These are phyloP conservation scores for Prochilodus magdalenae DNA, from an alignment of 2,113 vertebrate genomes.

Conservation along the genomic window DNA sequence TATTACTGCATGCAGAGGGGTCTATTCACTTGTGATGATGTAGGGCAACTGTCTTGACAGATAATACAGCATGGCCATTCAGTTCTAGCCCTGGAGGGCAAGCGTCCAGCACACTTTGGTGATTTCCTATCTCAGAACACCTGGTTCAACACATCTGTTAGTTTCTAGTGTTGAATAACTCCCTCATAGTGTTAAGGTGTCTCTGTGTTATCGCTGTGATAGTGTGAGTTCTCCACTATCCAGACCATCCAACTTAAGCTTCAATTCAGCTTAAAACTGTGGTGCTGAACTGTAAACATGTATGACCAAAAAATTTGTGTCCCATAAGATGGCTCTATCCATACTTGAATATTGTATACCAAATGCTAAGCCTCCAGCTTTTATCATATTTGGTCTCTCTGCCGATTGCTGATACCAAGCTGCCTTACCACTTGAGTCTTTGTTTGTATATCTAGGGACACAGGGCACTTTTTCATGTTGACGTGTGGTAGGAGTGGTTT, in stretches of 20 bases:
- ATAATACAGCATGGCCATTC: too few relatives aligned
- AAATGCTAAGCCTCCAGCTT: neutral
- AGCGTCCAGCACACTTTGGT: too few relatives aligned
- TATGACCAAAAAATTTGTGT: too few relatives aligned
- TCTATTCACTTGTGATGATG: neutral
- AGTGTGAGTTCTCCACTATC: too few relatives aligned
- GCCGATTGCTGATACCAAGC: neutral
- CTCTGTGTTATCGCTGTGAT: too few relatives aligned
- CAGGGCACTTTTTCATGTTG: slow-evolving; percentile 26
- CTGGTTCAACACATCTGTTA: too few relatives aligned
- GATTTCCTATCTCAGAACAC: too few relatives aligned
- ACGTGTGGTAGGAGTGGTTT: slow-evolving; percentile 20
- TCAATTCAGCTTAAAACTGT: neutral
- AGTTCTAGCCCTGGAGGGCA: too few relatives aligned
- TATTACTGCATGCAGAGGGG: neutral
- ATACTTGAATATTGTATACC: neutral
- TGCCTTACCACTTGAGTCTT: too few relatives aligned
- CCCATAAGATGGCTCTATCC: neutral
- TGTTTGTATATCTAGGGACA: neutral
- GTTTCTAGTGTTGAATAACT: too few relatives aligned
- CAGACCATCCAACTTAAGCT: neutral
- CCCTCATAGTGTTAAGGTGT: too few relatives aligned
- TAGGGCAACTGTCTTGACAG: neutral
- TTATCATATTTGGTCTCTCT: neutral
- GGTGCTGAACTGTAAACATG: neutral